Evolutionary conservation across 2,888 invertebrate species (phyloP), one percentile per base, ranked within the genome.

Genomic region (Omphaloscelis lunosa): DNA sequence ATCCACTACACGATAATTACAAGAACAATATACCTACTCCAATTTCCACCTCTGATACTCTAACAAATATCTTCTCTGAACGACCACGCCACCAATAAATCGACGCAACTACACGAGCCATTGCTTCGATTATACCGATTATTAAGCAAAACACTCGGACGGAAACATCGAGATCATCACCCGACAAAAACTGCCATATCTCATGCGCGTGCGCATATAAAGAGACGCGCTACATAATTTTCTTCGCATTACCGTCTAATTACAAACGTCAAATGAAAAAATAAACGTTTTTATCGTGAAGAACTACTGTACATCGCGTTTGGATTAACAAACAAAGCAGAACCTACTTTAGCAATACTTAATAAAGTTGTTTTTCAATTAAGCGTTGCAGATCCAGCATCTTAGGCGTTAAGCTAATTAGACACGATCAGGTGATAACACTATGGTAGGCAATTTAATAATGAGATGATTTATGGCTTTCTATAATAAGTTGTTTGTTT

Each of bases 131-230:
- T 94, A 95, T 92, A 93, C 90, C 91, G 93, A 93, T 94, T 93
- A 93, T 94, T 94, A 93, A 94, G 89, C 92, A 93, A 92, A 92
- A 93, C 92, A 88, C 87, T 91, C 90, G 88, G 83, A 90, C 91
- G 94, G 95, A 94, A 95, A 94, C 91, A 90, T 90, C 89, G 92
- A 93, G 94, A 95, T 92, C 93, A 92, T 89, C 90, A 86, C 83
- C 80, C 75, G 79, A 90, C 88, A 94, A 93, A 93, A 93, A 92
- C 86, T 51, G 73, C 88, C 86, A 89, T 89, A 90, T 91, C 88
- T 90, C 89, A 88, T 86, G 90, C 90, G 91, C 91, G 90, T 89
- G 91, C 91, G 92, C 90, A 89, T 88, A 89, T 89, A 86, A 87
- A 89, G 86, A 87, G 87, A 90, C 81, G 87, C 88, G 88, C 89